These are phyloP conservation scores for Drosophila ezoana DNA, from an alignment of 2,888 invertebrate species.

Conservation along the genomic window DNA sequence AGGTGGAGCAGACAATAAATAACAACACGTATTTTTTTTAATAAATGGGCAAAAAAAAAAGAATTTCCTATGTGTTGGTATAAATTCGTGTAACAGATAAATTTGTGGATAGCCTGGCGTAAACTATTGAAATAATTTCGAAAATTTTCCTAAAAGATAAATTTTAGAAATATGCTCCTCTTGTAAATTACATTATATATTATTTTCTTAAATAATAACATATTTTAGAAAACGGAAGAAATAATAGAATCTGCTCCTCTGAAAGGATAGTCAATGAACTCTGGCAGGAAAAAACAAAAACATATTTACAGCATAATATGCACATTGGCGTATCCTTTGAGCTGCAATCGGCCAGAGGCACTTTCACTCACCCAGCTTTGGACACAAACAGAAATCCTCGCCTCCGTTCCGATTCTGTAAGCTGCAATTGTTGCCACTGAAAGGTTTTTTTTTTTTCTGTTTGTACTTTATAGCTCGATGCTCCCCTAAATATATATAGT, in stretches of 20 bases:
- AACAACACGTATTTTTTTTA: constrained; percentile 15
- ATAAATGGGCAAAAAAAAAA: background rate
- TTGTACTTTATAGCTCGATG: constrained; percentile 63
- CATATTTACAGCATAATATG: constrained; percentile 10
- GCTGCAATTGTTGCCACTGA: constrained; percentile 15
- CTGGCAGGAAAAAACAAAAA: constrained; percentile 11
- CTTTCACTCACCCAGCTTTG: constrained; percentile 39
- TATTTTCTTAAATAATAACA: background rate
- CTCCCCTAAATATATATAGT: constrained; percentile 25
- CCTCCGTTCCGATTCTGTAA: constrained; percentile 11
- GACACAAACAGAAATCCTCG: constrained; percentile 11
- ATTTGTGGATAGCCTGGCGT: background rate
- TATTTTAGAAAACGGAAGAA: background rate
- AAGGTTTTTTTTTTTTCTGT: constrained; percentile 23
- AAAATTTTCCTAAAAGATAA: background rate
- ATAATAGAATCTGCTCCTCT: background rate
- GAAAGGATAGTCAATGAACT: constrained; percentile 43
- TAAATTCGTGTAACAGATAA: too few species aligned
- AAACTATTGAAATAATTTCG: background rate
- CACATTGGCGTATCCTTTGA: constrained; percentile 21
- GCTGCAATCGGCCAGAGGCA: constrained; percentile 26
- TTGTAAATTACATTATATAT: too few species aligned
- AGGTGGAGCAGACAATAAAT: constrained; percentile 18
- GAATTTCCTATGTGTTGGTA: too few species aligned
- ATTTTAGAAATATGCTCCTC: too few species aligned